Evolutionary conservation across 2,797 vertebrate genomes (phyloP), one percentile per base, ranked within the genome.

Genomic region (Xerus rutilus): DNA sequence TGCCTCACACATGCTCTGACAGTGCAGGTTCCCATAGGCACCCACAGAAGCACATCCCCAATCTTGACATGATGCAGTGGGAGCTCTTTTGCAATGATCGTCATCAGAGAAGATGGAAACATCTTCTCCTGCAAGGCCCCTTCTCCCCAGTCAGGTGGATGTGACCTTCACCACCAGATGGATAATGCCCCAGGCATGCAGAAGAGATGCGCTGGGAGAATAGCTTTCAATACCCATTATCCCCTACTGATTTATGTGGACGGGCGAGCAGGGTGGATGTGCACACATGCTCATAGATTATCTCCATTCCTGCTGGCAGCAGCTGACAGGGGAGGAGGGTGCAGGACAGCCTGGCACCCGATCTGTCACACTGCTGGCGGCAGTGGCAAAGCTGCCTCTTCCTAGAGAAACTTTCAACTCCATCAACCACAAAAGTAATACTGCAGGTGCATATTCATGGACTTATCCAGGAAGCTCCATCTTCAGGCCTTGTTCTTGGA

Each of bases 101-200:
- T 15, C 39, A 39, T 39, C 39, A 39, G 39, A 39, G 39, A 39
- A 39, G 39, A 39, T 39, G 39, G 39, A 39, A 39, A 9, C 1
- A 4, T 45, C 9, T 43, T 77, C 35, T 72, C 4, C 62, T 35
- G 2, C 0, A 10, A 18, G 14, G 13, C 15, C 5, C 28, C 17
- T 1, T 11, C 1, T 20, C 59, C 28, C 95, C 97, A 94, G 30
- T 1, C 70, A 96, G 91, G 83, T 86, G 89, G 87, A 91, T 89
- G 49, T 97, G 97, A 98, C 96, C 98, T 97, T 98, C 95, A 97
- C 89, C 79, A 82, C 64, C 97, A 97, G 98, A 97, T 96, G 95
- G 97, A 96, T 96, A 93, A 74, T 0, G 62, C 88, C 59, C 88
- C 28, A 49, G 96, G 96, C 76, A 77, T 49, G 94, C 96, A 70